phyloP scores from a whole-genome alignment of 1,140 invertebrate genomes.

The Bombus turneri region DNA sequence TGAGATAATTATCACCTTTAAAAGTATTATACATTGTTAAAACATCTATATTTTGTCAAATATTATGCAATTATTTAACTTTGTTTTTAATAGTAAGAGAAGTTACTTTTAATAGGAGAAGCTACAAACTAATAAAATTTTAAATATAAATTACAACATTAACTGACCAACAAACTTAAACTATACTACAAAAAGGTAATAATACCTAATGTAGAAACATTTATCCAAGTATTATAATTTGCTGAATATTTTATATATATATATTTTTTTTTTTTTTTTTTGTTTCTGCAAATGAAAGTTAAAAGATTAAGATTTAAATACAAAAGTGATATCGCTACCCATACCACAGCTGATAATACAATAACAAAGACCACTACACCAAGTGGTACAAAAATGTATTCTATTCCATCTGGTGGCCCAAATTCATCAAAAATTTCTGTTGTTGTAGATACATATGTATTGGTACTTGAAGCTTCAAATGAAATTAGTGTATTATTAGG shows the following conservation, averaged over 20 bases:
- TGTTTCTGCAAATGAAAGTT: slow-evolving; percentile 46
- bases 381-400: slow-evolving; percentile 82
- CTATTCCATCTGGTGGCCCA: slow-evolving; percentile 79
- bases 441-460: slow-evolving; percentile 64
- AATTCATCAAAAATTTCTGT: slow-evolving; percentile 78
- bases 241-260: slow-evolving; percentile 21
- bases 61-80: neutral
- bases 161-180: slow-evolving; percentile 24
- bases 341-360: slow-evolving; percentile 81
- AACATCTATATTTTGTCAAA: neutral
- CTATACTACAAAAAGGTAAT: slow-evolving; percentile 30
- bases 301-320: slow-evolving; percentile 44
- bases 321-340: slow-evolving; percentile 70
- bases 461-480: slow-evolving; percentile 58
- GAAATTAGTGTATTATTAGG: slow-evolving; percentile 40
- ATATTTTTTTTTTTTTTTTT: neutral
- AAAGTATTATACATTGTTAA: slow-evolving; percentile 43
- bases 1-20: slow-evolving; percentile 81
- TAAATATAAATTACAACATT: slow-evolving; percentile 24
- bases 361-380: slow-evolving; percentile 81
- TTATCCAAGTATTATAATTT: slow-evolving; percentile 44
- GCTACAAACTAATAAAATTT: slow-evolving; percentile 20
- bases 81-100: slow-evolving; percentile 24
- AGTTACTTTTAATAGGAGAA: slow-evolving; percentile 23
- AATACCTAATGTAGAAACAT: slow-evolving; percentile 48